phyloP scores from a whole-genome alignment of 2,113 vertebrate species.

The Oreochromis aureus region DNA sequence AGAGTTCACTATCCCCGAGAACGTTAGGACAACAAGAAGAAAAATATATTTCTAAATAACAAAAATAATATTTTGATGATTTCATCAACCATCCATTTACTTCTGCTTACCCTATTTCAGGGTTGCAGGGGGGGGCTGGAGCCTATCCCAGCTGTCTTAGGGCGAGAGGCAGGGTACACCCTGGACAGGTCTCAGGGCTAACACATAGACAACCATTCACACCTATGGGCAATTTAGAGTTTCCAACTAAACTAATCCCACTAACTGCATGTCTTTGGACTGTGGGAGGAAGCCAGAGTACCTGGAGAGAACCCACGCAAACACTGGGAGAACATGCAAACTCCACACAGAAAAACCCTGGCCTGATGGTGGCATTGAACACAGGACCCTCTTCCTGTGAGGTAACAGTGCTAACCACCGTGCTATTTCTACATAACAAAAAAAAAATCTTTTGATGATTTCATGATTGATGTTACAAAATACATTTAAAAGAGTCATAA shows the following conservation, averaged over 20 bases:
- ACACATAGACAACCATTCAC: background rate
- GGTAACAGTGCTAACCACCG: background rate
- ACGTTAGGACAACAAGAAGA: background rate
- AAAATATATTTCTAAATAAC: background rate
- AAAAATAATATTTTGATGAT: background rate
- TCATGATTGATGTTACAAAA: background rate
- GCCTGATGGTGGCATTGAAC: background rate
- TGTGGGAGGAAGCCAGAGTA: background rate
- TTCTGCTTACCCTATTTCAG: background rate
- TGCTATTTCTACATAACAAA: accelerated
- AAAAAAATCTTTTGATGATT: background rate
- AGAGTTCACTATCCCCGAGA: background rate
- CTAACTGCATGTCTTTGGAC: background rate
- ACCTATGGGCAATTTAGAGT: background rate
- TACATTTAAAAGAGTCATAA: background rate
- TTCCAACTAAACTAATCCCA: background rate
- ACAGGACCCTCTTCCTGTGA: background rate
- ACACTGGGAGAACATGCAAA: background rate
- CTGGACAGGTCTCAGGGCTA: background rate
- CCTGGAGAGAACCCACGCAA: background rate
- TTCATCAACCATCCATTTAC: background rate
- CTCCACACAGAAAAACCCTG: background rate
- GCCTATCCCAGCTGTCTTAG: background rate
- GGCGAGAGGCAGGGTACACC: background rate
- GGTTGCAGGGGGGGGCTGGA: background rate